A percentile compares a stretch with the other conserved stretches of the same genome.
Evolutionary conservation across 2,113 vertebrate genomes (phyloP).

Genomic region (Mobula hypostoma): DNA sequence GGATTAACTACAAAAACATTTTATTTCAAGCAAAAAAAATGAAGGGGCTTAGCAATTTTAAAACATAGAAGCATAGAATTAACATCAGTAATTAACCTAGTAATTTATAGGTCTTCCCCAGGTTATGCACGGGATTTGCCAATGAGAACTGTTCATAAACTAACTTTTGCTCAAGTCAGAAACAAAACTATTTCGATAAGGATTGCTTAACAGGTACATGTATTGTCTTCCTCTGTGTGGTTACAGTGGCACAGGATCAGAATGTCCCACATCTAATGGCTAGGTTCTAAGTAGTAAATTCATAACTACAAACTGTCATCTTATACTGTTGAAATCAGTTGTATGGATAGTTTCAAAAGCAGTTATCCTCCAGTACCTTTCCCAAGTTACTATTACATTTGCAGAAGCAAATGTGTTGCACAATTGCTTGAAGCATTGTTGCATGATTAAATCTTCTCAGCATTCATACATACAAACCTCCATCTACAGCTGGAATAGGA

Average conservation of each 20-base stretch:
- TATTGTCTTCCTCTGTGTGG: no score
- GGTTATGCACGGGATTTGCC: no score
- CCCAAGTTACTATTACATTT: neutral
- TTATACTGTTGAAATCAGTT: neutral
- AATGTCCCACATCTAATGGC: no score
- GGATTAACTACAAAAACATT: neutral
- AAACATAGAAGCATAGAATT: no score
- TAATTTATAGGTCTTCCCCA: neutral
- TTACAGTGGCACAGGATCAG: no score
- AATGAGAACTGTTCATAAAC: no score
- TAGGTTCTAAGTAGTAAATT: neutral
- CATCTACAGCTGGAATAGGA: neutral
- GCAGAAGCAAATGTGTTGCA: neutral
- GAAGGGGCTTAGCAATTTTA: neutral
- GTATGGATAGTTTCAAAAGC: neutral
- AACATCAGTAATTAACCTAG: neutral
- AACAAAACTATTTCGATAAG: no score
- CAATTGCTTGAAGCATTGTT: neutral
- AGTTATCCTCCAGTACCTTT: neutral
- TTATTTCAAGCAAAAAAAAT: neutral
- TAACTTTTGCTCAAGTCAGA: no score
- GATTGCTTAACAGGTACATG: no score
- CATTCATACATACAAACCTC: neutral
- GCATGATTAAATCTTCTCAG: neutral
- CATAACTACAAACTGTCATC: neutral